A percentile compares a stretch with the other conserved stretches of the same genome.
Conservation (phyloP, 2,888 invertebrate genomes). For the Boloria selene region DNA sequence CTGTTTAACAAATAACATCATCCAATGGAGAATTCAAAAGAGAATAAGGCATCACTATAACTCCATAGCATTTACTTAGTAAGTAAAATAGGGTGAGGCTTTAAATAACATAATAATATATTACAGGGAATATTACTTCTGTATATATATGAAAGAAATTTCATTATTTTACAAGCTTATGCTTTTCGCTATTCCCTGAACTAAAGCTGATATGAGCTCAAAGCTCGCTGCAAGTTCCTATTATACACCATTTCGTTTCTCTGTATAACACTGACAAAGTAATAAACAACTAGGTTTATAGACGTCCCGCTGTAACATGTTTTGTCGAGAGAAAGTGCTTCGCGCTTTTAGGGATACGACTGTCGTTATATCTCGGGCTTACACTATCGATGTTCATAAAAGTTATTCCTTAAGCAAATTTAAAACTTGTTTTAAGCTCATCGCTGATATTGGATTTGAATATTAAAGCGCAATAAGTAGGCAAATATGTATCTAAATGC, state of each 20-base stretch:
- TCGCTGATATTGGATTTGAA: conserved; percentile 3
- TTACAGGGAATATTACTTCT: too few species aligned
- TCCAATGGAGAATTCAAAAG: too few species aligned
- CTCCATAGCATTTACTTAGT: too few species aligned
- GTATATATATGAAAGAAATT: background rate
- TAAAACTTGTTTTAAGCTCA: background rate
- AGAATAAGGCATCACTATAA: too few species aligned
- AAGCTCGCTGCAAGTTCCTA: conserved; percentile 22
- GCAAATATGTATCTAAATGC: too few species aligned
- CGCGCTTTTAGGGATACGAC: conserved; percentile 37
- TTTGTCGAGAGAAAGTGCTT: conserved; percentile 39
- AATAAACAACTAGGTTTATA: conserved; percentile 58
- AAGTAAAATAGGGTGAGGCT: too few species aligned
- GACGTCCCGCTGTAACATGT: conserved; percentile 45
- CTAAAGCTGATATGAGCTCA: conserved; percentile 4
- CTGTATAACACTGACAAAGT: conserved; percentile 42
- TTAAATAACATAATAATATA: too few species aligned
- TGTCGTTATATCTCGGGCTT: conserved; percentile 31
- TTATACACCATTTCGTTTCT: conserved; percentile 28
- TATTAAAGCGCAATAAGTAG: background rate
- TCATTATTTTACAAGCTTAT: background rate
- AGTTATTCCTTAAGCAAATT: conserved; percentile 10
- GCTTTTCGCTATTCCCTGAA: background rate
- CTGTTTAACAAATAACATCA: too few species aligned
- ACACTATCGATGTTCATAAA: background rate